These are phyloP conservation scores for Solen grandis DNA, from an alignment of 1,140 invertebrate genomes.

Conservation along the genomic window DNA sequence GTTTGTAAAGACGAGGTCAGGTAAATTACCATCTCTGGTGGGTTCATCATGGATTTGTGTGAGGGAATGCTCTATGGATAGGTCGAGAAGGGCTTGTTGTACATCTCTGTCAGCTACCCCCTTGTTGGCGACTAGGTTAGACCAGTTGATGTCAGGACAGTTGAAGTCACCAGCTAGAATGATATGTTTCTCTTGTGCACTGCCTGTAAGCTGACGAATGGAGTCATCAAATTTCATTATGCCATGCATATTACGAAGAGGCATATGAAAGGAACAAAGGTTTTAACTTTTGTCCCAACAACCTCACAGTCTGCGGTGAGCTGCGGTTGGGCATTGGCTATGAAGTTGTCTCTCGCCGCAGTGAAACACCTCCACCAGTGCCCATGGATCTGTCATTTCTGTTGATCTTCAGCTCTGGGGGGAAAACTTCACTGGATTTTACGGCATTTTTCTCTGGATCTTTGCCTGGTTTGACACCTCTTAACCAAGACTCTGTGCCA, in stretches of 20 bases:
- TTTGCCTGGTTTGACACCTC: constrained; percentile 33
- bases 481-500: constrained; percentile 35
- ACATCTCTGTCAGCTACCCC: constrained; percentile 38
- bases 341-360: background rate
- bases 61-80: constrained; percentile 27
- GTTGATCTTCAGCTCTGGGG: constrained; percentile 13
- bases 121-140: background rate
- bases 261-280: constrained; percentile 41
- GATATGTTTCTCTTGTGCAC: constrained; percentile 27
- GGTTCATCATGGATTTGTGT: constrained; percentile 41
- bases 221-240: constrained; percentile 20
- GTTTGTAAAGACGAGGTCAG: constrained; percentile 34
- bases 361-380: constrained; percentile 30
- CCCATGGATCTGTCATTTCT: constrained; percentile 20
- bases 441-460: constrained; percentile 39
- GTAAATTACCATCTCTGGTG: constrained; percentile 40
- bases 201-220: constrained; percentile 1
- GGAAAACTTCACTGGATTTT: constrained; percentile 33
- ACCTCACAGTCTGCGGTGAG: constrained; percentile 34
- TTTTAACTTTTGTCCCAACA: constrained; percentile 27
- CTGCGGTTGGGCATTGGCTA: constrained; percentile 8
- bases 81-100: constrained; percentile 39
- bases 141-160: constrained; percentile 35
- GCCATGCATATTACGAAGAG: constrained; percentile 3
- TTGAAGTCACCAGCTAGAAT: constrained; percentile 47